Percentiles rank a stretch among this genome's conserved stretches.
Evolutionary conservation across 2,113 vertebrate species (phyloP).

Genomic region (Dissostichus mawsoni): DNA sequence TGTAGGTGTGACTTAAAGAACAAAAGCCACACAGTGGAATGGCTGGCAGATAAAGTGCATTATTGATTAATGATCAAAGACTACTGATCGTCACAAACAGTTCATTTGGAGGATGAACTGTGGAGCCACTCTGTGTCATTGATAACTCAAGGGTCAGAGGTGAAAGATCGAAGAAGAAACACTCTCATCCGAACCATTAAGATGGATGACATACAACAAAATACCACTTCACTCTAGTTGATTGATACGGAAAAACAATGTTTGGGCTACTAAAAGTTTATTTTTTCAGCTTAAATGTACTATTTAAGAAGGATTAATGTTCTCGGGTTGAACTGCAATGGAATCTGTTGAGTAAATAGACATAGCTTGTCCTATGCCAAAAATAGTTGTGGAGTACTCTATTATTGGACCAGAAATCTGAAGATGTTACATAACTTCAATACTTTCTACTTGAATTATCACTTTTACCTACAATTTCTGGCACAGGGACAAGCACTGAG

Average conservation of each 20-base stretch:
- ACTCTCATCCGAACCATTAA: slow-evolving; percentile 8
- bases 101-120: slow-evolving; percentile 49
- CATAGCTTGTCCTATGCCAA: background rate
- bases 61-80: slow-evolving; percentile 48
- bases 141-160: slow-evolving; percentile 42
- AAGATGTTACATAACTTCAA: background rate
- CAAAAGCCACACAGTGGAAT: background rate
- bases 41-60: slow-evolving; percentile 10
- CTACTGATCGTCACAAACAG: slow-evolving; percentile 26
- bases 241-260: background rate
- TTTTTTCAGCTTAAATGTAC: background rate
- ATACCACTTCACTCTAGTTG: background rate
- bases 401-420: background rate
- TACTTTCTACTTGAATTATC: background rate
- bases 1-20: slow-evolving; percentile 24
- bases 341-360: background rate
- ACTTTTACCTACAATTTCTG: background rate
- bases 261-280: background rate
- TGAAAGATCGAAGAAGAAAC: slow-evolving; percentile 43
- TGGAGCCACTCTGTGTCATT: background rate
- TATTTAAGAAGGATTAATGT: background rate
- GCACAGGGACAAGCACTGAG: background rate
- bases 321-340: background rate
- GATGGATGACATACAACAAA: slow-evolving; percentile 20
- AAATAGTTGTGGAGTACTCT: background rate